phyloP scores from a whole-genome alignment of 2,113 vertebrate genomes.

The Rhynchopsitta pachyrhyncha region DNA sequence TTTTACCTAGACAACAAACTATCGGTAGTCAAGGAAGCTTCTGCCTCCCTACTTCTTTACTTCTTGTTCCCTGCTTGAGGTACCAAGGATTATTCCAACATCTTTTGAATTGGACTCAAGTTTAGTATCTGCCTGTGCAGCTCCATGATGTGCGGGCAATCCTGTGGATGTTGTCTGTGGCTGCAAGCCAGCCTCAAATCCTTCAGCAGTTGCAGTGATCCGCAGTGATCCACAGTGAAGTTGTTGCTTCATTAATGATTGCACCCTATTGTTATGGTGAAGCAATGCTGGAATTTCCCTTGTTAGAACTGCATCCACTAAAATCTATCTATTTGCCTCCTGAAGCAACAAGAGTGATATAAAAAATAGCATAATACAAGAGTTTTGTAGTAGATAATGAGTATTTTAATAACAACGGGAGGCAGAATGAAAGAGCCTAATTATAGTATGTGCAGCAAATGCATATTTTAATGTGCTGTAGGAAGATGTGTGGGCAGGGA shows the following conservation, averaged over 20 bases:
- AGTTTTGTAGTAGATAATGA: constrained; percentile 39
- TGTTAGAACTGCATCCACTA: neutral
- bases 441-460: constrained; percentile 41
- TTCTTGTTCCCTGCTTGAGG: neutral
- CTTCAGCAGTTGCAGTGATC: neutral
- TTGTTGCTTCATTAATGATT: neutral
- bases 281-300: constrained; percentile 10
- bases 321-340: neutral
- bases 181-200: neutral
- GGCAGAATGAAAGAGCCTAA: constrained; percentile 33
- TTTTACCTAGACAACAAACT: neutral
- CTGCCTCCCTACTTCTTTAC: neutral
- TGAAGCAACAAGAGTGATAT: neutral
- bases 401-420: neutral
- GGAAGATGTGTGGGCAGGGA: constrained; percentile 51
- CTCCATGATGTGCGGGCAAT: neutral
- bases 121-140: neutral
- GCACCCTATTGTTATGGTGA: neutral
- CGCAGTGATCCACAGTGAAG: neutral
- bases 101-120: neutral
- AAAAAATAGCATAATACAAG: neutral
- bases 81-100: neutral
- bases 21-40: neutral
- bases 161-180: neutral
- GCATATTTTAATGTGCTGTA: constrained; percentile 18